Percentiles rank a stretch among this genome's conserved stretches.
These are phyloP conservation scores for Amia ocellicauda DNA, from an alignment of 2,113 vertebrate genomes.

Conservation along the genomic window DNA sequence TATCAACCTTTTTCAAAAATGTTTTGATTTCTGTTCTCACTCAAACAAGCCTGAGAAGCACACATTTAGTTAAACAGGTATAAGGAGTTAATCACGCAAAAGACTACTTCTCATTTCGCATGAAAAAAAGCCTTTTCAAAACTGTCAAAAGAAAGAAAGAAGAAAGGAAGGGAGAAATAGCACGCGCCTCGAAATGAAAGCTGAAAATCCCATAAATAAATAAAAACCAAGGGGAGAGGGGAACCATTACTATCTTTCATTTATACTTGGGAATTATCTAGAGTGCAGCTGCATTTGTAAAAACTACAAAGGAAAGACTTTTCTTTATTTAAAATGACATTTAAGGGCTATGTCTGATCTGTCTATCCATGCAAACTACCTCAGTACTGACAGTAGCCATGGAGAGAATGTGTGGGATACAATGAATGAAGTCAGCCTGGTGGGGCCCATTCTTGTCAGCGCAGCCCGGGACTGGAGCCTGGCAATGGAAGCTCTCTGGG, in stretches of 20 bases:
- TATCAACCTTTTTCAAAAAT: too few relatives aligned
- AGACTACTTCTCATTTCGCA: too few relatives aligned
- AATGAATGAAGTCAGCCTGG: neutral
- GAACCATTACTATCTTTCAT: conserved; percentile 1
- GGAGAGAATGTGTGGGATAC: neutral
- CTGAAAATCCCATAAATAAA: conserved; percentile 3
- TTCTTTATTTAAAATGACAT: conserved; percentile 3
- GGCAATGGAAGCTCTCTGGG: neutral
- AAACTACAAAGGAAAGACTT: conserved; percentile 1
- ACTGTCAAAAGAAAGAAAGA: too few relatives aligned
- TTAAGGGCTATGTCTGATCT: conserved; percentile 8
- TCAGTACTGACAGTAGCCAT: neutral
- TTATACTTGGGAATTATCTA: conserved; percentile 4
- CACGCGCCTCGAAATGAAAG: neutral
- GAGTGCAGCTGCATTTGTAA: neutral
- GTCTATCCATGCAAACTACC: neutral
- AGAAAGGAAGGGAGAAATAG: too few relatives aligned
- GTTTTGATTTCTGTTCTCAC: neutral
- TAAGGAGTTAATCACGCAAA: neutral
- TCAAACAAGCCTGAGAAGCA: neutral
- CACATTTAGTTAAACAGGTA: neutral
- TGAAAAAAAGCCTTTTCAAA: too few relatives aligned
- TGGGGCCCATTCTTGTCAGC: neutral
- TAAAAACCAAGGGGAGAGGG: neutral
- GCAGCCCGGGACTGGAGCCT: conserved; percentile 10